Percentiles rank a stretch among this genome's conserved stretches.
These are phyloP conservation scores for Acanthopagrus latus DNA, from an alignment of 2,797 vertebrate species.

Conservation along the genomic window DNA sequence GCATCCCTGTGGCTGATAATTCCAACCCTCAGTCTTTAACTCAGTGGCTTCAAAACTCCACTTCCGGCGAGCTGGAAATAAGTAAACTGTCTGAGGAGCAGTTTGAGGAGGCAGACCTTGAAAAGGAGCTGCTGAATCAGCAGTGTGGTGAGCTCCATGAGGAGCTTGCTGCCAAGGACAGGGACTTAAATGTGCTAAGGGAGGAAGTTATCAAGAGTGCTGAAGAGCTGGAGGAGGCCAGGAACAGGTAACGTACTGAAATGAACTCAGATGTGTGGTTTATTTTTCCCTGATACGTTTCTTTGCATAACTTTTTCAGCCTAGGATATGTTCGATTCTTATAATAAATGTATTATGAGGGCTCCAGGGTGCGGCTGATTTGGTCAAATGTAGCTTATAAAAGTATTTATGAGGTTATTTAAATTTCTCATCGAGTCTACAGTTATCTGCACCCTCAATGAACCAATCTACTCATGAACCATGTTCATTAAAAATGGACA, in stretches of 20 bases:
- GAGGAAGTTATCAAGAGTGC: constrained; percentile 80
- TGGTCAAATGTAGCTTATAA: no score
- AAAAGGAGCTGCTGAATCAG: constrained; percentile 78
- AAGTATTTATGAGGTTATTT: no score
- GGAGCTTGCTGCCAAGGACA: constrained; percentile 82
- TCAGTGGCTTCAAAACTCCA: constrained; percentile 62
- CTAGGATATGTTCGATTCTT: no score
- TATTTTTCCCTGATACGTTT: neutral
- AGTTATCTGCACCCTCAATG: neutral
- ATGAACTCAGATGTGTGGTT: neutral
- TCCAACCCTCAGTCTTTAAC: constrained; percentile 46
- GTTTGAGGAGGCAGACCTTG: constrained; percentile 64
- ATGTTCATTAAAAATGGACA: neutral
- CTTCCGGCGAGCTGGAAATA: constrained; percentile 39
- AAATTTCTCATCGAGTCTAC: no score
- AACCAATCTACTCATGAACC: neutral
- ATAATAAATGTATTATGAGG: no score
- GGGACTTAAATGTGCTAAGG: constrained; percentile 77
- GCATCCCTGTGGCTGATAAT: neutral
- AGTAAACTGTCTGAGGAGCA: constrained; percentile 64
- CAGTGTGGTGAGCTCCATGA: constrained; percentile 83
- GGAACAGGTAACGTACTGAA: constrained; percentile 68
- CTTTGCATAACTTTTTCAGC: neutral
- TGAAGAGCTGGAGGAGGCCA: constrained; percentile 83
- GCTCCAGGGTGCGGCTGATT: no score